A percentile compares a stretch with the other conserved stretches of the same genome.
These are phyloP conservation scores for Pangasius larnaudii DNA, from an alignment of 2,797 vertebrate species.

Conservation along the genomic window DNA sequence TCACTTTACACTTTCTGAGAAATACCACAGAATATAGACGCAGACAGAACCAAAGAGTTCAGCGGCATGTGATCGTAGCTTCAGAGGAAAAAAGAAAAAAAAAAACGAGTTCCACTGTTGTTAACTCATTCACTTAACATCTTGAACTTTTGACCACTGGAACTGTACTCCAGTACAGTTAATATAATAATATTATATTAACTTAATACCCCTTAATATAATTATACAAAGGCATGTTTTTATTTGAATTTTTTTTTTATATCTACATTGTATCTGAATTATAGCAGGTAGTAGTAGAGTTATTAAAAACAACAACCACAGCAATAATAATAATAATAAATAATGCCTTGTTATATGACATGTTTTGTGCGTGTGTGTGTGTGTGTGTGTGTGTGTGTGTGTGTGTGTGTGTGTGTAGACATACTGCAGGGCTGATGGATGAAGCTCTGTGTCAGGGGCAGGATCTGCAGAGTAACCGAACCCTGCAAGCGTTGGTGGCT, in stretches of 20 bases:
- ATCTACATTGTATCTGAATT: not conserved
- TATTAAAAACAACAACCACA: not conserved
- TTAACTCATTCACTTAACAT: not conserved
- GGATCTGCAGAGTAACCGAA: slow-evolving; percentile 60
- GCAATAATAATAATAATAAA: not conserved
- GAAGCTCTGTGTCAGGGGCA: slow-evolving; percentile 63
- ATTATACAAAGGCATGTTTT: not conserved
- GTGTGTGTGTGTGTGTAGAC: slow-evolving; percentile 50
- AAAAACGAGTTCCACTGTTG: not conserved
- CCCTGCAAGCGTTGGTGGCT: slow-evolving; percentile 66
- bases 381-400: slow-evolving; percentile 12
- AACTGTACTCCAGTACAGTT: not conserved
- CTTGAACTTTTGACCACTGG: not conserved
- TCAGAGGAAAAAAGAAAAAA: not conserved
- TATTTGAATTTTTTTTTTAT: not conserved
- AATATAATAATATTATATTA: no score
- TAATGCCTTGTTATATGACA: not conserved
- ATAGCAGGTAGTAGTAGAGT: not conserved
- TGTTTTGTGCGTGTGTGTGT: not conserved
- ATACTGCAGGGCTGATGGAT: slow-evolving; percentile 65
- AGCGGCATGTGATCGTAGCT: no score
- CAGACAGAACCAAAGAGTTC: not conserved
- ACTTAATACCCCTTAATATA: no score
- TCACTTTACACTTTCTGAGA: slow-evolving; percentile 5
- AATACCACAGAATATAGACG: not conserved